phyloP scores from a whole-genome alignment of 2,113 vertebrate species.

The Cephalophus harveyi region DNA sequence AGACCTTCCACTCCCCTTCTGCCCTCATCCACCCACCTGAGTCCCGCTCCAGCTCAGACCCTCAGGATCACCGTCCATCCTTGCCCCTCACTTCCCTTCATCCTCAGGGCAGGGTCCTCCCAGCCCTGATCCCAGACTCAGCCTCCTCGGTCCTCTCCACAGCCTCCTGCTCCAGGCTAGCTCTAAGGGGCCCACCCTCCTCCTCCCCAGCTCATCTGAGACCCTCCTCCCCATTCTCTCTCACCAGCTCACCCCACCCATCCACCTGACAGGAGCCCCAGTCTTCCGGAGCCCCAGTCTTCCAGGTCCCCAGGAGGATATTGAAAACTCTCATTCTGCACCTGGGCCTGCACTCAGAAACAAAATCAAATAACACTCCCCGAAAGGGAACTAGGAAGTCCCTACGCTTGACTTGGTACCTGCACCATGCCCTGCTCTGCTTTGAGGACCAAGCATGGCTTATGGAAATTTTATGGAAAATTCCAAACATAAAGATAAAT shows the following conservation, averaged over 20 bases:
- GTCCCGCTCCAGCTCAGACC: not conserved
- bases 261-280: not conserved
- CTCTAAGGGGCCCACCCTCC: not conserved
- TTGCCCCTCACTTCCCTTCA: not conserved
- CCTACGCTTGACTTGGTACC: not conserved
- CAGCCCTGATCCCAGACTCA: accelerated
- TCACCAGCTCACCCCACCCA: too few species aligned
- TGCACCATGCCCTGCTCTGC: not conserved
- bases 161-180: not conserved
- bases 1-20: not conserved
- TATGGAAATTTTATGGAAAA: not conserved
- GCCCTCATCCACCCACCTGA: too few species aligned
- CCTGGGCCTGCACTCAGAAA: not conserved
- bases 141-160: not conserved
- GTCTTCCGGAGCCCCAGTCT: not conserved
- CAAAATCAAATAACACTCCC: not conserved
- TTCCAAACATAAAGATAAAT: not conserved
- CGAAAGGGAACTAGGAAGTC: not conserved
- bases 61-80: not conserved
- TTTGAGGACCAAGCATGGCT: not conserved
- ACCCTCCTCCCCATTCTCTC: too few species aligned
- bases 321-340: not conserved
- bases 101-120: not conserved
- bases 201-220: not conserved
- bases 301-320: not conserved